Conservation (phyloP, 2,888 invertebrate species). For the Thecocarcelia acutangulata region DNA sequence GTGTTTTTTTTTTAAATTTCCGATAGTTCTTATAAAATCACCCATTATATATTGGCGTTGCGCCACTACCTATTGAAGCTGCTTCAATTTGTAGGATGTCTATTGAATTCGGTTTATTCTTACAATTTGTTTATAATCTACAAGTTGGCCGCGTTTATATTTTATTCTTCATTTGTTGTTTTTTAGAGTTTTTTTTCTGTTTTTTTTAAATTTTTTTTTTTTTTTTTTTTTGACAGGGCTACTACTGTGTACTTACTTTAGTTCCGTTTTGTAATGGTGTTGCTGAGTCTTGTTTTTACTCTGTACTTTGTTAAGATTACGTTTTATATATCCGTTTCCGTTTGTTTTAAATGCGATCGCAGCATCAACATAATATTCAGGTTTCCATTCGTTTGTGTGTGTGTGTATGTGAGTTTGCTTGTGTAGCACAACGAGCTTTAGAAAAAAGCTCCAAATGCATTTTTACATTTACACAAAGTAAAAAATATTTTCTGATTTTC, state of each 20-base stretch:
- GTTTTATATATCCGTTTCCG: conserved; percentile 75
- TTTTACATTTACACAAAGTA: conserved; percentile 51
- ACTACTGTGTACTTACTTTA: conserved; percentile 42
- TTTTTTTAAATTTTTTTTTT: conserved; percentile 6
- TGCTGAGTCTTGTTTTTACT: conserved; percentile 36
- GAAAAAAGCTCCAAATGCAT: conserved; percentile 50
- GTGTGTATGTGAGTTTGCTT: conserved; percentile 59
- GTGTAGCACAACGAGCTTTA: conserved; percentile 30
- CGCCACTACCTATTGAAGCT: no score
- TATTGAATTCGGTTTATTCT: background rate
- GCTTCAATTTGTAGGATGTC: conserved; percentile 3
- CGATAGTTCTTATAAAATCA: no score
- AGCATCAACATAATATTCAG: conserved; percentile 28
- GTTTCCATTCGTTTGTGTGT: conserved; percentile 45
- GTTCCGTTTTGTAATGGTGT: conserved; percentile 68
- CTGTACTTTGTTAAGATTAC: conserved; percentile 71
- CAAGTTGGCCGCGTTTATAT: background rate
- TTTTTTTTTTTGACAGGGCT: conserved; percentile 30
- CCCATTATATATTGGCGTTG: no score
- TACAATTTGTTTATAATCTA: background rate
- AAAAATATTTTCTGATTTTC: conserved; percentile 40
- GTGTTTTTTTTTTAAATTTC: no score
- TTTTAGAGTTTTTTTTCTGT: conserved; percentile 7
- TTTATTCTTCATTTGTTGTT: conserved; percentile 14
- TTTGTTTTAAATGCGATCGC: conserved; percentile 58